These are phyloP conservation scores for Phyllotreta striolata DNA, from an alignment of 2,888 invertebrate genomes.

Conservation along the genomic window DNA sequence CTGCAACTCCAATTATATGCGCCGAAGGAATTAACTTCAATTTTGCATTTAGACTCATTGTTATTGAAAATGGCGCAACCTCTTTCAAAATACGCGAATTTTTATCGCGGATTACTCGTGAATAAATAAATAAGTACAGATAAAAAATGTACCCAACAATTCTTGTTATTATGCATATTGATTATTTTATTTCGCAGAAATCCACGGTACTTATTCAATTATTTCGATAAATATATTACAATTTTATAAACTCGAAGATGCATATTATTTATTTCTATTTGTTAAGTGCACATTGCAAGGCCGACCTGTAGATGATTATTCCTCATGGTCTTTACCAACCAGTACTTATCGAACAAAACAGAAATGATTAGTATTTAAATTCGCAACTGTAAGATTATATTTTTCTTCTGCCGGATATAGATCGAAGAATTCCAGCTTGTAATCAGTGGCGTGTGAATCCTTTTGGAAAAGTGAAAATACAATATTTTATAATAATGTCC, in stretches of 20 bases:
- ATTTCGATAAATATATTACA: slow-evolving; percentile 10
- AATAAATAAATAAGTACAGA: slow-evolving; percentile 1
- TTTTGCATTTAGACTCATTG: slow-evolving; percentile 20
- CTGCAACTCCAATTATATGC: slow-evolving; percentile 25
- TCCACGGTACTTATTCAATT: background rate
- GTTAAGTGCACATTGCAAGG: slow-evolving; percentile 14
- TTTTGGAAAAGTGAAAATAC: slow-evolving; percentile 14
- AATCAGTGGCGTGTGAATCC: slow-evolving; percentile 1
- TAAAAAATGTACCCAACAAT: background rate
- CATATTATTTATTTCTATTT: slow-evolving; percentile 6
- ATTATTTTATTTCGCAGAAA: background rate
- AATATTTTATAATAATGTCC: slow-evolving; percentile 1
- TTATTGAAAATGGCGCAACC: slow-evolving; percentile 21
- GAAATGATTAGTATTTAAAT: slow-evolving; percentile 9
- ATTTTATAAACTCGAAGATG: slow-evolving; percentile 11
- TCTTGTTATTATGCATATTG: background rate
- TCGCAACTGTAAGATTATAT: slow-evolving; percentile 11
- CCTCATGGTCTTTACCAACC: slow-evolving; percentile 16
- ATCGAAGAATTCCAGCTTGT: slow-evolving; percentile 2
- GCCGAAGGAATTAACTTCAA: slow-evolving; percentile 24
- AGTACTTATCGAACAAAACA: slow-evolving; percentile 17
- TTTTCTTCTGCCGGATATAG: slow-evolving; percentile 9
- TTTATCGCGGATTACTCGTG: background rate
- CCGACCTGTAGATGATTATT: slow-evolving; percentile 15
- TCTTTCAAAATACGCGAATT: slow-evolving; percentile 9